Percentiles rank a stretch among this genome's conserved stretches.
phyloP scores from a whole-genome alignment of 2,888 invertebrate species.

The Caenorhabditis drosophilae region DNA sequence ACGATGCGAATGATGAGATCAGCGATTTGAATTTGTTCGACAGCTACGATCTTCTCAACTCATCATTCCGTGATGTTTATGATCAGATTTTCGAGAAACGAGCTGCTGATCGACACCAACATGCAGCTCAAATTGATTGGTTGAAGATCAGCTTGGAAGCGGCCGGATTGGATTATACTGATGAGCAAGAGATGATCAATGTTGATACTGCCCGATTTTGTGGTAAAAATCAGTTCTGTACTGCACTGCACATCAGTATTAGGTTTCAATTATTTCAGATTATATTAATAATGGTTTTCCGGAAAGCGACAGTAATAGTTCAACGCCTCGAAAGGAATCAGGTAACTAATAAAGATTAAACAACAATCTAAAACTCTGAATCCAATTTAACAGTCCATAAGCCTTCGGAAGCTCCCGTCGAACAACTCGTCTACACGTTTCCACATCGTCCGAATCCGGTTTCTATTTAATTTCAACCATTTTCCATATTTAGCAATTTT shows the following conservation, averaged over 20 bases:
- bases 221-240: no score
- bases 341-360: no score
- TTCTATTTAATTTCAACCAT: no score
- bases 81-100: constrained; percentile 47
- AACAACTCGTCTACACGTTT: no score
- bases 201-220: constrained; percentile 44
- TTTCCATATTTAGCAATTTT: no score
- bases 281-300: constrained; percentile 11
- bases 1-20: no score
- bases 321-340: no score
- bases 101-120: constrained; percentile 20
- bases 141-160: constrained; percentile 51
- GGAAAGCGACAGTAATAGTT: not conserved
- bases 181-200: constrained; percentile 42
- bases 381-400: no score
- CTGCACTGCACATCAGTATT: no score
- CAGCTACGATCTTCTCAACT: constrained; percentile 48
- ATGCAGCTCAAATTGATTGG: constrained; percentile 55
- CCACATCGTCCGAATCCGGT: no score
- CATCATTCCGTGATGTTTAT: constrained; percentile 52
- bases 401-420: no score
- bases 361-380: no score
- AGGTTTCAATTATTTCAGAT: constrained; percentile 7
- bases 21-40: constrained; percentile 44
- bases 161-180: constrained; percentile 48